Evolutionary conservation across 64 coral and sea anemone genomes (phyloP).

Genomic region (Anthopleura sola): DNA sequence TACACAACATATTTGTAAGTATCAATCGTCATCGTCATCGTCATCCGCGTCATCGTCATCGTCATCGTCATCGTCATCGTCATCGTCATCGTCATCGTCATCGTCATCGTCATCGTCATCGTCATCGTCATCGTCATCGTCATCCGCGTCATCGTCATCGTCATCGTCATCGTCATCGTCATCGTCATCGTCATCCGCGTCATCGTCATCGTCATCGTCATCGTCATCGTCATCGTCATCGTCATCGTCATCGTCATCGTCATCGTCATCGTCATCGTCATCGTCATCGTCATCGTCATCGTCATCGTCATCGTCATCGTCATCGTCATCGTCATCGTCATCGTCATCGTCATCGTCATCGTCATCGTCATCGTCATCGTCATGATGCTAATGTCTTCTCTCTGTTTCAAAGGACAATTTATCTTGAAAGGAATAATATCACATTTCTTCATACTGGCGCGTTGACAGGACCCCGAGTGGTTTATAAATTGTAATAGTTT

Average conservation of each 20-base stretch:
- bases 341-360: not conserved
- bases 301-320: not conserved
- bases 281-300: not conserved
- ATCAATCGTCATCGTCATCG: no score
- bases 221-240: not conserved
- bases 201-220: no score
- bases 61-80: no score
- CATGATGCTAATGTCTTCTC: not conserved
- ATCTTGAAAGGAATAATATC: not conserved
- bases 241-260: not conserved
- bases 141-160: no score
- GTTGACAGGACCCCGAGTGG: not conserved
- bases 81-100: no score
- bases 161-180: no score
- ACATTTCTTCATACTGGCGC: not conserved
- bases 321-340: not conserved
- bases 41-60: no score
- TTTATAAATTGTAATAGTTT: not conserved
- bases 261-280: constrained; percentile 1
- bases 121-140: no score
- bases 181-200: no score
- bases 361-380: constrained; percentile 8
- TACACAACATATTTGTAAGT: not conserved
- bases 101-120: no score
- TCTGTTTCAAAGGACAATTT: not conserved